Evolutionary conservation across 2,888 invertebrate genomes (phyloP), one percentile per base, ranked within the genome.

Genomic region (Drosophila putrida): DNA sequence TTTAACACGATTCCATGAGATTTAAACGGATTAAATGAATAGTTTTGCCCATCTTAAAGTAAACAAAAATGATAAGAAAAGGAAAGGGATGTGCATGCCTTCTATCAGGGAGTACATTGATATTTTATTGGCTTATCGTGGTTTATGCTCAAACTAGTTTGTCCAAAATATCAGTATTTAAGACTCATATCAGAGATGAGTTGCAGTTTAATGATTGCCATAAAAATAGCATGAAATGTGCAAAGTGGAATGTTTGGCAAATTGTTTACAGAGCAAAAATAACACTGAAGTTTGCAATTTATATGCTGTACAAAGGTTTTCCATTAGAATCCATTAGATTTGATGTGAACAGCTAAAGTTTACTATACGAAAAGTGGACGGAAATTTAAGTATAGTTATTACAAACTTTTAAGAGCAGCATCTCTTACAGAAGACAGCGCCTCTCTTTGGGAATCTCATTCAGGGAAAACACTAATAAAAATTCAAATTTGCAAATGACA

Each of bases 21-120:
- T 88, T 85, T 85, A 71, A 89, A 62, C 79, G 89, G 82, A 83
- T 89, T 87, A 83, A 75, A 75, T 78, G 82, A 89, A 89, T 83
- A 83, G 82, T 82, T 82, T 76, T 49, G 63, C 68, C 44, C 75
- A 78, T 65, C 66, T 67, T 69, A 54, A 65, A 81, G 66, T 83
- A 20, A 20, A 20, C 20, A 20, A 20, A 20, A 20, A 20, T 20
- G 20, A 20, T 25, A 15, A 25, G 31, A 28, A 33, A 27, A 9
- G 20, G 15, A 13, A n/a, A 39, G 39, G 33, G 27, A 20, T 15
- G 9, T 13, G 25, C 9, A 35, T 27, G 4, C 27, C 8, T 28
- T 13, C 28, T 28, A 46, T 8, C 10, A 35, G 13, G 8, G 35
- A 55, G 67, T 55, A 70, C 80, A 88, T 82, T 82, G 82, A 82